Evolutionary conservation across 2,113 vertebrate species (phyloP).

Genomic region (Sphaerodactylus townsendi): DNA sequence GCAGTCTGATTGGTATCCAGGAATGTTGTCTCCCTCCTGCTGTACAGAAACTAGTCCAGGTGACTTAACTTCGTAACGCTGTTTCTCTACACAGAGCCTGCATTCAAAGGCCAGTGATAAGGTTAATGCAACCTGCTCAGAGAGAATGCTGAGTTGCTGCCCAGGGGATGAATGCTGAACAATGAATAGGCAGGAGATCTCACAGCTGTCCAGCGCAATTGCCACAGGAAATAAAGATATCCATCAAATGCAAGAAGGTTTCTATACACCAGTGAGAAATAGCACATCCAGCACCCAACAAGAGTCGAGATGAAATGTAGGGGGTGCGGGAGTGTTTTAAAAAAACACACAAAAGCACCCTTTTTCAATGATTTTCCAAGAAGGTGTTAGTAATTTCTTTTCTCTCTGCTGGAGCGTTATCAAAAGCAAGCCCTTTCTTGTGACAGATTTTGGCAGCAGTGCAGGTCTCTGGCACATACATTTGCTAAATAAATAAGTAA

Average conservation of each 20-base stretch:
- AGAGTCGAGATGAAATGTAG: background rate
- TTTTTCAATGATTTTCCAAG: background rate
- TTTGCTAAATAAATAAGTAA: too few relatives aligned
- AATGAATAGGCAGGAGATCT: slow-evolving; percentile 30
- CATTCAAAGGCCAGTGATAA: background rate
- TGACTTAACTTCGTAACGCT: background rate
- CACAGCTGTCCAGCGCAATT: slow-evolving; percentile 26
- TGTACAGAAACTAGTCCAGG: background rate
- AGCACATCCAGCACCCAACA: background rate
- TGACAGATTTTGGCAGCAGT: too few relatives aligned
- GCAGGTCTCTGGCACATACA: too few relatives aligned
- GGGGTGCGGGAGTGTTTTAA: too few relatives aligned
- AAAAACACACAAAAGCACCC: background rate
- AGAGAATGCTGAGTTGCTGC: slow-evolving; percentile 41
- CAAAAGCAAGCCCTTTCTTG: background rate
- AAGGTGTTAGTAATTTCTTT: too few relatives aligned
- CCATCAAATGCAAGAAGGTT: background rate
- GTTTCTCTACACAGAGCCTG: background rate
- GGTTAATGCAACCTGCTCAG: slow-evolving; percentile 13
- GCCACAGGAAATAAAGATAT: slow-evolving; percentile 47
- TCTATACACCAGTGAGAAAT: background rate
- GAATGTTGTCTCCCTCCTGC: background rate
- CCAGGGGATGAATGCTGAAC: slow-evolving; percentile 38
- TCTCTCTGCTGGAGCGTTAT: background rate
- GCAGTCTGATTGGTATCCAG: background rate